Percentiles rank a stretch among this genome's conserved stretches.
These are phyloP conservation scores for Neomorphus geoffroyi DNA, from an alignment of 2,797 vertebrate species.

Conservation along the genomic window DNA sequence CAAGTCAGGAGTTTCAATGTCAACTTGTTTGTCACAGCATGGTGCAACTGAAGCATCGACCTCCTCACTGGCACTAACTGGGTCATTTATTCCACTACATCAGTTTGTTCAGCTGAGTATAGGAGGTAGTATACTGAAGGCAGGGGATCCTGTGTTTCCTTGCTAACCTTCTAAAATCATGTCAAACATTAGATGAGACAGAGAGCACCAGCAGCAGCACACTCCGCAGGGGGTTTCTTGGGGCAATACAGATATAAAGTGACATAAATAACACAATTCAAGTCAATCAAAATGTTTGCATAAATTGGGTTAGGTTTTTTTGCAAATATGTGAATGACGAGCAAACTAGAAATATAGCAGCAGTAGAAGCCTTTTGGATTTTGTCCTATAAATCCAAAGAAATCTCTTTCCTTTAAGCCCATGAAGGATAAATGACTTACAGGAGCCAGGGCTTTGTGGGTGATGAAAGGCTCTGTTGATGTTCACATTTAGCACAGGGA, in stretches of 20 bases:
- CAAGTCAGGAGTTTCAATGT: neutral
- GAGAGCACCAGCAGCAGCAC: neutral
- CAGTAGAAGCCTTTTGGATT: neutral
- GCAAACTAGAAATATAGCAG: neutral
- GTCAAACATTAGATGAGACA: neutral
- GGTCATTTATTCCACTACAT: slow-evolving; percentile 31
- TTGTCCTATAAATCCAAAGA: neutral
- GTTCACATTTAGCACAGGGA: neutral
- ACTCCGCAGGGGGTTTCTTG: neutral
- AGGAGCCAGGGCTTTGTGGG: neutral
- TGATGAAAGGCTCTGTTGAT: neutral
- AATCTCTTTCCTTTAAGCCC: neutral
- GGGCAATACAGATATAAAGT: neutral
- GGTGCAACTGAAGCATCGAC: neutral
- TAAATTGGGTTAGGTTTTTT: neutral
- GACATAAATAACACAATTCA: neutral
- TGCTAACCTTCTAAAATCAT: neutral
- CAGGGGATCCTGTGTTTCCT: neutral
- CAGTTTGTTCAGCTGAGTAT: neutral
- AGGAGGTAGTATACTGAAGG: neutral
- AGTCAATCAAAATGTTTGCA: neutral
- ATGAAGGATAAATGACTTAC: neutral
- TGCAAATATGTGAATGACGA: neutral
- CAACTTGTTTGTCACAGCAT: neutral
- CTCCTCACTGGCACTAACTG: neutral